Base-by-base conservation (phyloP, 1,140 invertebrate species). In the Hypsibius dujardini region DNA sequence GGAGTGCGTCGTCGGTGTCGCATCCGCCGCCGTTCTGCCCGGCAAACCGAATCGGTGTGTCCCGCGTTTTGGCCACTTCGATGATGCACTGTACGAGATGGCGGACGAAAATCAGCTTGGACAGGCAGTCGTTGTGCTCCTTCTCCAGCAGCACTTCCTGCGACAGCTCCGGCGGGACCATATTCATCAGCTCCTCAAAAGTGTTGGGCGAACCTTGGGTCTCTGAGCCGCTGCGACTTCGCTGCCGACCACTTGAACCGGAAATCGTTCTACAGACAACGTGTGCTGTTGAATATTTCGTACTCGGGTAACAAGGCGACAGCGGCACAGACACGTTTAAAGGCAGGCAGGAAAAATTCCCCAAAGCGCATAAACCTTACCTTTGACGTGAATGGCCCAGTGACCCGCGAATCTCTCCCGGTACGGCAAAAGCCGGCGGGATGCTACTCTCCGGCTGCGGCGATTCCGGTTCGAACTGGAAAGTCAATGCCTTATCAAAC, bases 121-220 rank as follows among this genome's bases (percentile, higher is more conserved):
- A 89, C 74, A 96, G 80, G 2, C 89, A 91, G 78, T 95, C 90
- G 80, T 92, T 93, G 80, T 96, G 93, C 77, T 92, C 90, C 72
- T 87, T 85, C 84, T 94, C 91, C 73, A 96, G 84, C 40, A 98
- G 82, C 42, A 93, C 96, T 81, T 98, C 94, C 80, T 95, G 91
- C 50, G 90, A 89, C 71, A 98, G 80, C 78, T 95, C 92, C 2
- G 92, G 92, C 46, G 88, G 85, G 46, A 90, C 85, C 81, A 94
- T 95, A 73, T 86, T 86, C 73, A 89, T 84, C 72, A 86, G 87
- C 72, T 85, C 80, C 59, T 83, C 80, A 72, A 81, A 78, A 28
- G 77, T 79, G 0, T 79, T 78, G 2, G 83, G 82, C 1, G 83
- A 83, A 47, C 78, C 78, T 15, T 88, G 87, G 71, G 86, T 87